Percentiles rank a stretch among this genome's conserved stretches.
Evolutionary conservation across 2,888 invertebrate species (phyloP).

Genomic region (Laothoe populi): DNA sequence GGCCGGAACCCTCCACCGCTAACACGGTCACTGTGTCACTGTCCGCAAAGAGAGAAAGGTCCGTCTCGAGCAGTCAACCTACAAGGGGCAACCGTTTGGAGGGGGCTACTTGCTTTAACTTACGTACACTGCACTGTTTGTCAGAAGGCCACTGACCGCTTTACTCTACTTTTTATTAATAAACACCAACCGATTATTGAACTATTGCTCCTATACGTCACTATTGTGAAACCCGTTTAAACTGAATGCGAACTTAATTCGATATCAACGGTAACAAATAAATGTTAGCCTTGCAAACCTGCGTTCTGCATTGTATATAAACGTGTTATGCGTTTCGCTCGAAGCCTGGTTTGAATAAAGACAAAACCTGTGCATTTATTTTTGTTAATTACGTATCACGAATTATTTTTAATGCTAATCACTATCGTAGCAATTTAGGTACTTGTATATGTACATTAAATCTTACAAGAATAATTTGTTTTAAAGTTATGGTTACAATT

Average conservation of each 20-base stretch:
- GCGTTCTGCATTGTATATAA: neutral
- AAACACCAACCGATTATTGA: slow-evolving; percentile 22
- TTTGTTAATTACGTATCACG: neutral
- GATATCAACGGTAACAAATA: neutral
- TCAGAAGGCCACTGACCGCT: slow-evolving; percentile 53
- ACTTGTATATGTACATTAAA: too few relatives aligned
- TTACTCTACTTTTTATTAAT: slow-evolving; percentile 31
- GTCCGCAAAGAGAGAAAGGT: slow-evolving; percentile 76
- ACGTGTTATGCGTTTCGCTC: neutral
- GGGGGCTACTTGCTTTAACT: slow-evolving; percentile 73
- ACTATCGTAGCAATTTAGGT: too few relatives aligned
- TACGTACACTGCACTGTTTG: slow-evolving; percentile 52
- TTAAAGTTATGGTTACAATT: too few relatives aligned
- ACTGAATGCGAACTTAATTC: slow-evolving; percentile 14
- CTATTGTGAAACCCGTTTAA: slow-evolving; percentile 18
- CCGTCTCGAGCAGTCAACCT: slow-evolving; percentile 52
- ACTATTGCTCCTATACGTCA: slow-evolving; percentile 20
- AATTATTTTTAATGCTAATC: neutral
- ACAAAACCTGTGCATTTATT: neutral
- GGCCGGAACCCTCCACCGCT: slow-evolving; percentile 67
- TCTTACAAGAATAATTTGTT: too few relatives aligned
- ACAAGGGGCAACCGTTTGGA: slow-evolving; percentile 49
- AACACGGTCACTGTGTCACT: slow-evolving; percentile 81
- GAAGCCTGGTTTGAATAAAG: too few relatives aligned
- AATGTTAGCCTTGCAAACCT: neutral